phyloP scores from a whole-genome alignment of 35 echinoderm and acorn worm species.

The Antedon bifida region DNA sequence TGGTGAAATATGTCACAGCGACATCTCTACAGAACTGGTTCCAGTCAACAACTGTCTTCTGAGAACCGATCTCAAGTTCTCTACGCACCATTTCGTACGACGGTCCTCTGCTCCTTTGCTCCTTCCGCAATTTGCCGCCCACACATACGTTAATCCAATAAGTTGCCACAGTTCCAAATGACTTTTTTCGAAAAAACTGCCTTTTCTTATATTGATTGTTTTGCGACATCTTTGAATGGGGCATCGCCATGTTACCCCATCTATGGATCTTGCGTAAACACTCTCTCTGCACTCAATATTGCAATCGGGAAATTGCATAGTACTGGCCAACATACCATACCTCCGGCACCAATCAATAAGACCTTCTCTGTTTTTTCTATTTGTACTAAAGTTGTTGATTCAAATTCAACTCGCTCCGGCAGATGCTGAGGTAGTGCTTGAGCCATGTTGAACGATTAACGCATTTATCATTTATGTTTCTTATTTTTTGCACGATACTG shows the following conservation, averaged over 20 bases:
- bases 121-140: not conserved
- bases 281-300: not conserved
- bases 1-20: not conserved
- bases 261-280: not conserved
- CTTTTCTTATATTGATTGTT: slow-evolving; percentile 8
- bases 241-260: not conserved
- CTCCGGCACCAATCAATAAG: slow-evolving; percentile 6
- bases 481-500: no score
- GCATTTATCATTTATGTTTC: no score
- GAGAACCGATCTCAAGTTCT: not conserved
- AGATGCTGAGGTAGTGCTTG: not conserved
- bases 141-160: slow-evolving; percentile 3
- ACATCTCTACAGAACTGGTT: slow-evolving; percentile 15
- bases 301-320: not conserved
- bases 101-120: not conserved
- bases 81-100: not conserved
- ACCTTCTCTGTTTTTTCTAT: not conserved
- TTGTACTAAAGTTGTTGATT: not conserved
- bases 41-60: slow-evolving; percentile 11
- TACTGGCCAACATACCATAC: slow-evolving; percentile 1
- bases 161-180: slow-evolving; percentile 12
- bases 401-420: not conserved
- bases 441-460: no score
- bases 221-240: not conserved
- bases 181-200: not conserved